Percentiles rank a stretch among this genome's conserved stretches.
phyloP scores from a whole-genome alignment of 2,113 vertebrate genomes.

The Aix galericulata region DNA sequence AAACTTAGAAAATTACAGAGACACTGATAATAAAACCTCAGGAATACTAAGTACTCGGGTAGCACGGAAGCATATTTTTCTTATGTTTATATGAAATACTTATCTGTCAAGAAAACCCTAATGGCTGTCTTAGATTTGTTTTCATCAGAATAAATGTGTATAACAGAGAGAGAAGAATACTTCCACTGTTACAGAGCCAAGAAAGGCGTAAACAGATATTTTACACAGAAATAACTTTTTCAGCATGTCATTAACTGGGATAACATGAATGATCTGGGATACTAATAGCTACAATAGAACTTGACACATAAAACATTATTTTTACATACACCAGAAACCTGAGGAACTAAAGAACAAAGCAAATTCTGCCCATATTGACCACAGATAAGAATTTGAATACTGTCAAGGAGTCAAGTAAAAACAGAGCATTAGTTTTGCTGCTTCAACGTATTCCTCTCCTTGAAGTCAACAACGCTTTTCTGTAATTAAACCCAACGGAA shows the following conservation, averaged over 20 bases:
- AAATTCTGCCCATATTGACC: neutral
- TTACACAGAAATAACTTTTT: neutral
- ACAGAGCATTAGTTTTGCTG: neutral
- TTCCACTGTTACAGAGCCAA: neutral
- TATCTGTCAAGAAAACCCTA: neutral
- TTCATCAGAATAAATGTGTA: neutral
- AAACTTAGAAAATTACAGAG: neutral
- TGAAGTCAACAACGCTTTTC: neutral
- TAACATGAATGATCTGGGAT: neutral
- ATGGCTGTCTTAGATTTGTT: neutral
- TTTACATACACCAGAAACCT: neutral
- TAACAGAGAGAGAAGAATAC: neutral
- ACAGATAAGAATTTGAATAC: neutral
- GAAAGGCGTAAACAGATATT: neutral
- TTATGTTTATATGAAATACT: neutral
- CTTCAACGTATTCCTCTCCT: neutral
- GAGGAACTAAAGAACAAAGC: neutral
- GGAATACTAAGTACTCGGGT: neutral
- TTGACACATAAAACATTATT: neutral
- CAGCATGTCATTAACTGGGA: neutral
- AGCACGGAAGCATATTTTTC: neutral
- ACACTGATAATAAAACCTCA: neutral
- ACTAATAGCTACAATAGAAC: neutral
- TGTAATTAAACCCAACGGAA: neutral
- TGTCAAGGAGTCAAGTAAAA: neutral